phyloP scores from a whole-genome alignment of 2,797 vertebrate species.

The Malurus leucopterus region DNA sequence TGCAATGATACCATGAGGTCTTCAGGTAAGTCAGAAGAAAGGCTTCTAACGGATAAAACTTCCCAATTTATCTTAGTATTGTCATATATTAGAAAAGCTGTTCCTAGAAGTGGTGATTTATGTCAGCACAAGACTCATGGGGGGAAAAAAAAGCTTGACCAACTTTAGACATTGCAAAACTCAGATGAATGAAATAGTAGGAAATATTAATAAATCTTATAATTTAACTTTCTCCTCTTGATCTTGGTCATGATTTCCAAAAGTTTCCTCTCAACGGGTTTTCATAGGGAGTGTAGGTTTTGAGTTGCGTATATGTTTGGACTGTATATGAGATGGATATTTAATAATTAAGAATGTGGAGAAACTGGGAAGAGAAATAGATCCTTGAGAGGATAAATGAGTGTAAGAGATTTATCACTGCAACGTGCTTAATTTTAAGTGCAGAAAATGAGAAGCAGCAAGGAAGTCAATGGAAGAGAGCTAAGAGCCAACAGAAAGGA shows the following conservation, averaged over 20 bases:
- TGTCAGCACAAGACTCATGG: neutral
- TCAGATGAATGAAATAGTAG: neutral
- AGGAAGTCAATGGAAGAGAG: neutral
- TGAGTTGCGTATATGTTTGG: neutral
- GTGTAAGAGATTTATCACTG: neutral
- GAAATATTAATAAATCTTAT: neutral
- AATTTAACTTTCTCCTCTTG: neutral
- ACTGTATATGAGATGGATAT: neutral
- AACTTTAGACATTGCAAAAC: neutral
- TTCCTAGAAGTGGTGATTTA: neutral
- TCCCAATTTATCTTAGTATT: neutral
- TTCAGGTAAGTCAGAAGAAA: neutral
- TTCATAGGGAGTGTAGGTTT: neutral
- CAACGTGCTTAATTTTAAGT: neutral
- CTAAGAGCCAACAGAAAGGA: neutral
- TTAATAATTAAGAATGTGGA: constrained; percentile 19
- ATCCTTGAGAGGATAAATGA: neutral
- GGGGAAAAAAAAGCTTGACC: rapidly evolving
- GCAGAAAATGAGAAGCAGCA: neutral
- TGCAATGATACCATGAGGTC: neutral
- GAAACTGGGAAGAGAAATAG: constrained; percentile 1
- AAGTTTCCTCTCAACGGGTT: neutral
- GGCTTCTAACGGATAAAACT: neutral
- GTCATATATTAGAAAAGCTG: neutral
- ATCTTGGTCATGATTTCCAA: neutral